Evolutionary conservation across 2,888 invertebrate species (phyloP).

Genomic region (Sinopyrophorus schimmeli): DNA sequence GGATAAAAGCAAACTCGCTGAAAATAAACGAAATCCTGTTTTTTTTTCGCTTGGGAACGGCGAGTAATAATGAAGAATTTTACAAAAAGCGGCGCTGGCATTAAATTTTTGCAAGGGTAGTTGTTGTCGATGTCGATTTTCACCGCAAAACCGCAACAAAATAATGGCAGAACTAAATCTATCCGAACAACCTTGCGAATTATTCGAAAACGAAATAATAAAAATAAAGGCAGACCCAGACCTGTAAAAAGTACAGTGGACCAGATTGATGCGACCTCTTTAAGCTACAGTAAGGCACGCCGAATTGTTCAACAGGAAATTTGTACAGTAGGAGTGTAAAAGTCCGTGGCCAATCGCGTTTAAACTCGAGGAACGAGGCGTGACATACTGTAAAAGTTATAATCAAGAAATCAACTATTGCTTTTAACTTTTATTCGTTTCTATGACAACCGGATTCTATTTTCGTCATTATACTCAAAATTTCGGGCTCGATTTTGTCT

Average conservation of each 20-base stretch:
- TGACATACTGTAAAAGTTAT: slow-evolving; percentile 37
- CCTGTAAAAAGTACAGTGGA: slow-evolving; percentile 25
- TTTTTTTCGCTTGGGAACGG: too few species aligned
- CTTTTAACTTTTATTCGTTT: too few species aligned
- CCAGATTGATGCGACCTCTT: slow-evolving; percentile 12
- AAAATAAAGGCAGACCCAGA: slow-evolving; percentile 35
- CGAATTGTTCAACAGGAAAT: slow-evolving; percentile 39
- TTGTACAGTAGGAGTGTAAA: slow-evolving; percentile 43
- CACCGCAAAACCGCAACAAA: slow-evolving; percentile 38
- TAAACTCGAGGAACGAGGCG: slow-evolving; percentile 39
- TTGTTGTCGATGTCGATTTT: slow-evolving; percentile 24
- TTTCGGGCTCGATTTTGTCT: too few species aligned
- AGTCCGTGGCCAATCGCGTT: slow-evolving; percentile 40
- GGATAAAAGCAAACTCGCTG: too few species aligned
- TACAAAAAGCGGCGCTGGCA: slow-evolving; percentile 15
- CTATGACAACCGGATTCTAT: too few species aligned
- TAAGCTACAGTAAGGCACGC: slow-evolving; percentile 38
- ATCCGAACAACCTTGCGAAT: slow-evolving; percentile 40
- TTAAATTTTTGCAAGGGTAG: slow-evolving; percentile 25
- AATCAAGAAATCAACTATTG: slow-evolving; percentile 32
- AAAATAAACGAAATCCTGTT: too few species aligned
- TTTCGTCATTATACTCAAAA: too few species aligned
- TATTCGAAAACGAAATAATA: slow-evolving; percentile 38
- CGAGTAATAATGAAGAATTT: too few species aligned
- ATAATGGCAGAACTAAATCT: slow-evolving; percentile 42